phyloP scores from a whole-genome alignment of 2,797 vertebrate genomes.

The Sarcoramphus papa region DNA sequence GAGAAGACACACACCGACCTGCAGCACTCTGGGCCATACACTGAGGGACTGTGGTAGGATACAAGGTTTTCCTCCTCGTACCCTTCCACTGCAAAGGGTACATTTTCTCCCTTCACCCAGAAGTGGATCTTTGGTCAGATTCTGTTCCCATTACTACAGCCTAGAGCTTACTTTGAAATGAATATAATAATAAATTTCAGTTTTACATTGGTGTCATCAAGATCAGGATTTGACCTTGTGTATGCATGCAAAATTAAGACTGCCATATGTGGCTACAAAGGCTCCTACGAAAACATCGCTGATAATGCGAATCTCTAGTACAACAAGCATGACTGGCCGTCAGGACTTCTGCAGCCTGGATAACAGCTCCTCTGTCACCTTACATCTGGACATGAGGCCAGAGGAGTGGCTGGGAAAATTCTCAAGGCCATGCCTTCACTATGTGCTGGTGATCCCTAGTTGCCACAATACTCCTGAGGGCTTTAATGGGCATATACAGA shows the following conservation, averaged over 20 bases:
- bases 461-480: not conserved
- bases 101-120: not conserved
- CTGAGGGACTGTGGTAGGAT: not conserved
- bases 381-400: not conserved
- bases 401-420: not conserved
- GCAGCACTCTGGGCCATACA: not conserved
- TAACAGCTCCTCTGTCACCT: not conserved
- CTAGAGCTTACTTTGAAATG: not conserved
- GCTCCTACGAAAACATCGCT: not conserved
- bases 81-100: not conserved
- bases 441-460: not conserved
- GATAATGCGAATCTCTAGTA: not conserved
- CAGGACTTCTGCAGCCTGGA: not conserved
- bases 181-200: not conserved
- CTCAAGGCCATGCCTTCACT: not conserved
- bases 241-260: not conserved
- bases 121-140: not conserved
- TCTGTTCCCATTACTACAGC: not conserved
- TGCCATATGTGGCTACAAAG: not conserved
- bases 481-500: not conserved
- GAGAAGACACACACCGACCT: not conserved
- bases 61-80: not conserved
- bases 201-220: not conserved
- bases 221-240: not conserved
- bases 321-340: not conserved